A percentile compares a stretch with the other conserved stretches of the same genome.
These are phyloP conservation scores for Arrhamphus sclerolepis DNA, from an alignment of 2,797 vertebrate genomes.

Conservation along the genomic window DNA sequence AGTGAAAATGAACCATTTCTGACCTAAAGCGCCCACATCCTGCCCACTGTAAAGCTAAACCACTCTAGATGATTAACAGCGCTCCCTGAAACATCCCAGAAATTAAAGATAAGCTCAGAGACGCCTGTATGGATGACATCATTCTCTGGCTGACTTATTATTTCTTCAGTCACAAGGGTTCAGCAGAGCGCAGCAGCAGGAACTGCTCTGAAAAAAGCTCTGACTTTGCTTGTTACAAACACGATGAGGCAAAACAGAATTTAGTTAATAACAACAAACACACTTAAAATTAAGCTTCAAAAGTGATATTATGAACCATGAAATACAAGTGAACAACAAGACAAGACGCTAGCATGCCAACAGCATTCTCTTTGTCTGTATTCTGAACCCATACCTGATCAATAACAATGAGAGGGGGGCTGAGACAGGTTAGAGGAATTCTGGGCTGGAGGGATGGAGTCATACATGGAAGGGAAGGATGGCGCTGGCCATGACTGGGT, in stretches of 20 bases:
- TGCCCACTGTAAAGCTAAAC: too few species aligned
- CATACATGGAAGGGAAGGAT: conserved; percentile 4
- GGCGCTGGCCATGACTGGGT: conserved; percentile 7
- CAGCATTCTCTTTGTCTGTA: conserved; percentile 58
- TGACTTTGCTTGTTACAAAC: too few species aligned
- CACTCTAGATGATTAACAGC: conserved; percentile 12
- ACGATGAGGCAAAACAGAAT: conserved; percentile 6
- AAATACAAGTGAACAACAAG: conserved; percentile 22
- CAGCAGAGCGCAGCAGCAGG: conserved; percentile 6
- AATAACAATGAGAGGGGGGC: conserved; percentile 26
- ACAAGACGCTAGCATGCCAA: conserved; percentile 53
- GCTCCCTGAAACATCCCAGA: background rate
- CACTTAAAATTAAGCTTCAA: conserved; percentile 1
- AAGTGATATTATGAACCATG: conserved; percentile 1
- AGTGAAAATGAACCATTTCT: too few species aligned
- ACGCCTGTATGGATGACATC: conserved; percentile 16
- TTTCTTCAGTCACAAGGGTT: background rate
- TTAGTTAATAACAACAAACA: too few species aligned
- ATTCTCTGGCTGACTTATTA: conserved; percentile 1
- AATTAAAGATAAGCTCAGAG: background rate
- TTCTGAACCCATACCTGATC: conserved; percentile 37
- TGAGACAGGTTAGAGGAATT: conserved; percentile 22
- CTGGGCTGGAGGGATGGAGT: conserved; percentile 9
- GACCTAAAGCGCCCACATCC: too few species aligned
- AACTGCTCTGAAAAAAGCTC: too few species aligned